These are phyloP conservation scores for Macropodus opercularis DNA, from an alignment of 2,797 vertebrate species.

Conservation along the genomic window DNA sequence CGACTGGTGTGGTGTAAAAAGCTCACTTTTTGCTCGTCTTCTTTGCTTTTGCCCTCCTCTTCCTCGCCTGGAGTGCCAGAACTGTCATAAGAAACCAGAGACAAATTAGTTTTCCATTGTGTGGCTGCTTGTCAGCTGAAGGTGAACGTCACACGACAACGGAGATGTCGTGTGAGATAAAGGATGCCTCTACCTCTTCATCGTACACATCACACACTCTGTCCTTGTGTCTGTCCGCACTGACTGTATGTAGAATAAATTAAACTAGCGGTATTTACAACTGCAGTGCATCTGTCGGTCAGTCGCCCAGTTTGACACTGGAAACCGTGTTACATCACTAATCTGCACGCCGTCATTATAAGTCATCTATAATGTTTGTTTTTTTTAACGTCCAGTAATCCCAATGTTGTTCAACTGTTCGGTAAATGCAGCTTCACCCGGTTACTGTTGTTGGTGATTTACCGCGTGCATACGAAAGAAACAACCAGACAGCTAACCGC, in stretches of 20 bases:
- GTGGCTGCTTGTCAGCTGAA: slow-evolving; percentile 25
- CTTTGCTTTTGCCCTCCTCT: slow-evolving; percentile 84
- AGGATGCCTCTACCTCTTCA: neutral
- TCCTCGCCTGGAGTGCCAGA: slow-evolving; percentile 85
- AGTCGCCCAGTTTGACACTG: slow-evolving; percentile 12
- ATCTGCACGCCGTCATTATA: slow-evolving; percentile 32
- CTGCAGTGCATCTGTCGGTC: slow-evolving; percentile 9
- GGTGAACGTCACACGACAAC: slow-evolving; percentile 23
- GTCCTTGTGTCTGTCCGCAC: no score
- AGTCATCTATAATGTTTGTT: slow-evolving; percentile 6
- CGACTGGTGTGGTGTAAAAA: neutral
- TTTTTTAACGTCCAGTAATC: slow-evolving; percentile 6
- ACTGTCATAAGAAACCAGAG: slow-evolving; percentile 69
- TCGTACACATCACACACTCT: neutral
- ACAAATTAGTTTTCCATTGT: slow-evolving; percentile 37
- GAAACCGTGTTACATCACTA: slow-evolving; percentile 38
- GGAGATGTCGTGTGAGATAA: neutral
- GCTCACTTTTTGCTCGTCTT: slow-evolving; percentile 86
- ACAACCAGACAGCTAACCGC: slow-evolving; percentile 26
- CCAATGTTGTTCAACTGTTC: neutral
- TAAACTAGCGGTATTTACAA: neutral
- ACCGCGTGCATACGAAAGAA: slow-evolving; percentile 6
- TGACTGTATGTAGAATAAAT: no score
- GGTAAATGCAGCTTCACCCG: neutral
- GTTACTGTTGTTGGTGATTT: slow-evolving; percentile 1